Evolutionary conservation across 2,888 invertebrate genomes (phyloP).

Genomic region (Arenicola marina): DNA sequence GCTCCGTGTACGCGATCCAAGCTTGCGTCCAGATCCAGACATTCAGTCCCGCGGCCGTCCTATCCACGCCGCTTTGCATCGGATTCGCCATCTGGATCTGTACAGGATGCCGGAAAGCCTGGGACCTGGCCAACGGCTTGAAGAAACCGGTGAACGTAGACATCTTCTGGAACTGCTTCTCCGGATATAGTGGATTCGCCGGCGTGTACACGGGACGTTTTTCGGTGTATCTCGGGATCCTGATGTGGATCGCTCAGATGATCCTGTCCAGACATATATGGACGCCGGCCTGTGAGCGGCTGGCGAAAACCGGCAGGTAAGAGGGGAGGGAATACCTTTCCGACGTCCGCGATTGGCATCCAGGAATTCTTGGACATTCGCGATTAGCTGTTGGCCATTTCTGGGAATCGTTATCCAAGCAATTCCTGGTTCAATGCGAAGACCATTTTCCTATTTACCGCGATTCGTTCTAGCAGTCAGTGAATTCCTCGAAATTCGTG

Average conservation of each 20-base stretch:
- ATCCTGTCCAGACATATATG: constrained; percentile 55
- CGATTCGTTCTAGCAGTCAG: no score
- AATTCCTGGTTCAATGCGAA: no score
- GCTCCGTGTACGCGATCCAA: constrained; percentile 16
- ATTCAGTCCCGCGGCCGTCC: constrained; percentile 62
- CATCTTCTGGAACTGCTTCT: not conserved
- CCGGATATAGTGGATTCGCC: not conserved
- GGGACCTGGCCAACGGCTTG: no score
- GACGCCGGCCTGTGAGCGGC: constrained; percentile 47
- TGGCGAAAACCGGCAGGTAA: constrained; percentile 54
- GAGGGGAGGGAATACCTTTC: no score
- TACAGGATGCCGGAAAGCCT: no score
- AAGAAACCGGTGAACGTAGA: not conserved
- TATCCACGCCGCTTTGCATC: constrained; percentile 58
- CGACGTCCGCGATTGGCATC: no score
- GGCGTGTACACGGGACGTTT: not conserved
- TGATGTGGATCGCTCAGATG: constrained; percentile 43
- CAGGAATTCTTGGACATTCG: no score
- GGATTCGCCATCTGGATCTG: no score
- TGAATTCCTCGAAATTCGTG: no score
- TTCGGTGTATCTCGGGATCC: not conserved
- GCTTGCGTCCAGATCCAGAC: constrained; percentile 35
- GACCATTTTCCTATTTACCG: no score
- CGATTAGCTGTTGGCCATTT: no score
- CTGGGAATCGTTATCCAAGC: no score